phyloP scores from a whole-genome alignment of 64 coral and sea anemone genomes.

The Dendrophyllia cribrosa region DNA sequence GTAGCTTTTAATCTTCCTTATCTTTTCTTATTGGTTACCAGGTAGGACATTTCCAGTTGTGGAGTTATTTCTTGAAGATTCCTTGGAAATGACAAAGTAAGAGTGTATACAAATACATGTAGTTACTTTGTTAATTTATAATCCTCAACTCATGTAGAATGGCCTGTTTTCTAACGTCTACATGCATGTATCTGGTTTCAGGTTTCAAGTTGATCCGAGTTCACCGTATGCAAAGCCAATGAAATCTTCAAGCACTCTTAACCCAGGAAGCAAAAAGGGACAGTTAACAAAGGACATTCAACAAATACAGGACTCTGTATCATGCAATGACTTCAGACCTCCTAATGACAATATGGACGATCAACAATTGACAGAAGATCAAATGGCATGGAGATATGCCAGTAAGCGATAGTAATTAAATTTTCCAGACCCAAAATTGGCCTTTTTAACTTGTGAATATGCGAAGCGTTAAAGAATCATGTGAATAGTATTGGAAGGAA shows the following conservation, averaged over 20 bases:
- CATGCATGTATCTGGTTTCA: not conserved
- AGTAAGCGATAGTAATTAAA: slow-evolving; percentile 20
- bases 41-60: slow-evolving; percentile 93
- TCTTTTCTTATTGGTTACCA: not conserved
- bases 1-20: not conserved
- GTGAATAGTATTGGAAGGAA: not conserved
- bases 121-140: not conserved
- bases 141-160: too few relatives aligned
- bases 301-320: slow-evolving; percentile 21
- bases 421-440: not conserved
- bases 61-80: slow-evolving; percentile 89
- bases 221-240: slow-evolving; percentile 83
- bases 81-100: slow-evolving; percentile 64
- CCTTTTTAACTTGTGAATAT: not conserved
- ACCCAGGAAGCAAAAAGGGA: slow-evolving; percentile 39
- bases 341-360: slow-evolving; percentile 63
- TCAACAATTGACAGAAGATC: slow-evolving; percentile 81
- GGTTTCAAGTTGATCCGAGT: slow-evolving; percentile 77
- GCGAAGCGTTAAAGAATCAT: not conserved
- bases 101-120: not conserved
- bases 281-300: slow-evolving; percentile 63
- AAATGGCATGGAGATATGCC: slow-evolving; percentile 80
- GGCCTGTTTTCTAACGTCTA: too few relatives aligned
- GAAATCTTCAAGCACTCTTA: slow-evolving; percentile 57
- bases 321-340: not conserved